Evolutionary conservation across 2,797 vertebrate species (phyloP).

Genomic region (Gymnothorax reevesii): DNA sequence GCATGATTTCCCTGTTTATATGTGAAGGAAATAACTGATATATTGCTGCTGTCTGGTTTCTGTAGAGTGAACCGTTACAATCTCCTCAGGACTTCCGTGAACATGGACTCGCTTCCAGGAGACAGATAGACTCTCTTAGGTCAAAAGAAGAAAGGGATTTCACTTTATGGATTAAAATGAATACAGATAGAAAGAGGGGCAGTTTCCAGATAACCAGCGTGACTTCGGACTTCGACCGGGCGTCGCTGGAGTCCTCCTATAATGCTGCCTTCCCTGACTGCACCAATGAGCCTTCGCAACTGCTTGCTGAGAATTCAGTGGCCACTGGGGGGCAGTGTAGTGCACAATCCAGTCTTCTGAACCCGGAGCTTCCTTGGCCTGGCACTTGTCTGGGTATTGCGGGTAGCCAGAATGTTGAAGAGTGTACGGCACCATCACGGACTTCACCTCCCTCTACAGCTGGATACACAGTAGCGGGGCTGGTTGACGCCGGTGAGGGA

Average conservation of each 20-base stretch:
- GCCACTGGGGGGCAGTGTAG: not conserved
- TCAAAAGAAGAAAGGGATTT: not conserved
- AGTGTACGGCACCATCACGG: conserved; percentile 24
- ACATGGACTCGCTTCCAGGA: not conserved
- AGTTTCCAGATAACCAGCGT: conserved; percentile 75
- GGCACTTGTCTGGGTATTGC: conserved; percentile 32
- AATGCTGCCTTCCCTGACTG: not conserved
- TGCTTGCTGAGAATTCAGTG: not conserved
- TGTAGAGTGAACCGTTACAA: not conserved
- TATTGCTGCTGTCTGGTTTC: not conserved
- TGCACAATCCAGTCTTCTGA: not conserved
- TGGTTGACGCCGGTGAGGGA: not conserved
- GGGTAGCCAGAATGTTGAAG: not conserved
- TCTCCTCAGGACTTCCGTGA: not conserved
- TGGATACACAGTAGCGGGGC: not conserved
- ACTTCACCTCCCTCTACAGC: not conserved
- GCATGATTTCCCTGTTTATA: not conserved
- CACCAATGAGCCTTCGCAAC: not conserved
- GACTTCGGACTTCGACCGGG: conserved; percentile 65
- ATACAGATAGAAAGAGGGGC: conserved; percentile 65
- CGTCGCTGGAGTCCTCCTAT: conserved; percentile 32
- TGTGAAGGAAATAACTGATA: not conserved
- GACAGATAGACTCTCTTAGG: not conserved
- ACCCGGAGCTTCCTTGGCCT: not conserved
- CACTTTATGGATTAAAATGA: conserved; percentile 49